Conservation (phyloP, 2,113 vertebrate species). For the Donacobius atricapilla region DNA sequence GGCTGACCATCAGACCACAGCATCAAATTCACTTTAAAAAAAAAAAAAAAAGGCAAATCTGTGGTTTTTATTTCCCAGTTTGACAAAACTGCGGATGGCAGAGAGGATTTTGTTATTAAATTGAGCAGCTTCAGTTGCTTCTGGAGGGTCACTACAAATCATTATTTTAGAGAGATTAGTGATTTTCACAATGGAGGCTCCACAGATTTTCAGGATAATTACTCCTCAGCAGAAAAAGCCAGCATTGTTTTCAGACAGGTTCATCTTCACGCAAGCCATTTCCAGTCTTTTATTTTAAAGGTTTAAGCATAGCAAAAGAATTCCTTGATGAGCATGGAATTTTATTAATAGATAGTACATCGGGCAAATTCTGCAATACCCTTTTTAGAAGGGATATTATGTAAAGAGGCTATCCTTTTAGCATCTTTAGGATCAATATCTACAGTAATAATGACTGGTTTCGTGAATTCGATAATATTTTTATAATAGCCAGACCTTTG, state of each 20-base stretch:
- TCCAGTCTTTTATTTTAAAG: slow-evolving; percentile 5
- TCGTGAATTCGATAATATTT: not conserved
- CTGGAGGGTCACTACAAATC: slow-evolving; percentile 6
- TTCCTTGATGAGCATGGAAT: not conserved
- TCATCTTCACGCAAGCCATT: slow-evolving; percentile 20
- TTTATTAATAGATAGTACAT: not conserved
- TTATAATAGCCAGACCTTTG: not conserved
- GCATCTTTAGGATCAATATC: not conserved
- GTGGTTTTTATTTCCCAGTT: slow-evolving; percentile 6
- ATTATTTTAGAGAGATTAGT: slow-evolving; percentile 58
- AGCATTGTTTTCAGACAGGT: slow-evolving; percentile 16
- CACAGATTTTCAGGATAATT: slow-evolving; percentile 57
- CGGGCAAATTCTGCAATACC: not conserved
- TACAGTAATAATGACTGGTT: not conserved
- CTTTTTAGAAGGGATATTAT: not conserved
- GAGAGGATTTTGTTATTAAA: slow-evolving; percentile 62
- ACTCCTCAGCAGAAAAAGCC: not conserved
- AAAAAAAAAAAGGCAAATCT: not conserved
- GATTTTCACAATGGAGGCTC: slow-evolving; percentile 44
- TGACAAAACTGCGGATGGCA: slow-evolving; percentile 13
- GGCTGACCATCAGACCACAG: not conserved
- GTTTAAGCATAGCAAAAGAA: not conserved
- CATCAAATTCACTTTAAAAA: slow-evolving; percentile 19
- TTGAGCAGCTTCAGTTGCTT: slow-evolving; percentile 38
- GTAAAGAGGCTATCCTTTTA: not conserved